Percentiles rank a stretch among this genome's conserved stretches.
These are phyloP conservation scores for Pedetes capensis DNA, from an alignment of 2,113 vertebrate genomes.

Conservation along the genomic window DNA sequence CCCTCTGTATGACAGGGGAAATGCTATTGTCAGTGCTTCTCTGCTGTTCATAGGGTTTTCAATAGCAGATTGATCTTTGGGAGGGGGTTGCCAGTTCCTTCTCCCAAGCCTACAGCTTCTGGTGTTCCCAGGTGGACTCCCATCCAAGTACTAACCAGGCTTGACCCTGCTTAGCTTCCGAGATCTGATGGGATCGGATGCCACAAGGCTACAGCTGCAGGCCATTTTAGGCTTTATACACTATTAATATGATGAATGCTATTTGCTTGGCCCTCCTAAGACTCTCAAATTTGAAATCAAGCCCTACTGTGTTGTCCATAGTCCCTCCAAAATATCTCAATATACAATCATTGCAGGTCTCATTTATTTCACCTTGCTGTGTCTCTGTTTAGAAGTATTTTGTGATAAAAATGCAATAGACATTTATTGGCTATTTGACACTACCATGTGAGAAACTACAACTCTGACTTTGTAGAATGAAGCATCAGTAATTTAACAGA, in stretches of 20 bases:
- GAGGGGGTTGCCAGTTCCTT: too few species aligned
- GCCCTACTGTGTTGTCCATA: neutral
- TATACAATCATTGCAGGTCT: neutral
- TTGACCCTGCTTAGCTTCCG: too few species aligned
- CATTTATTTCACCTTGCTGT: neutral
- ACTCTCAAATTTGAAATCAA: slow-evolving; percentile 19
- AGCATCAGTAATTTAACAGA: slow-evolving; percentile 76
- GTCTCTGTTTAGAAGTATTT: slow-evolving; percentile 57
- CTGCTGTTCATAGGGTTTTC: too few species aligned
- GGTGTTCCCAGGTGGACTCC: too few species aligned
- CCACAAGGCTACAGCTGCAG: too few species aligned
- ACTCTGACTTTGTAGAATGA: slow-evolving; percentile 71
- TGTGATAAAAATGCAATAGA: slow-evolving; percentile 68
- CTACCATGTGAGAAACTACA: slow-evolving; percentile 72
- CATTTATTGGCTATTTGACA: slow-evolving; percentile 73
- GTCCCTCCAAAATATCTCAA: neutral
- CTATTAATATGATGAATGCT: neutral
- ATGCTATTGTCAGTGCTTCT: too few species aligned
- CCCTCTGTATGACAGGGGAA: too few species aligned
- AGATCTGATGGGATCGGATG: too few species aligned
- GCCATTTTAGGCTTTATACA: neutral
- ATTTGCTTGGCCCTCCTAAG: neutral
- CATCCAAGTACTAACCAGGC: too few species aligned
- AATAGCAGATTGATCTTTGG: too few species aligned
- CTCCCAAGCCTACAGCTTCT: too few species aligned